phyloP scores from a whole-genome alignment of 1,140 invertebrate genomes.

The Pentalonia nigronervosa region DNA sequence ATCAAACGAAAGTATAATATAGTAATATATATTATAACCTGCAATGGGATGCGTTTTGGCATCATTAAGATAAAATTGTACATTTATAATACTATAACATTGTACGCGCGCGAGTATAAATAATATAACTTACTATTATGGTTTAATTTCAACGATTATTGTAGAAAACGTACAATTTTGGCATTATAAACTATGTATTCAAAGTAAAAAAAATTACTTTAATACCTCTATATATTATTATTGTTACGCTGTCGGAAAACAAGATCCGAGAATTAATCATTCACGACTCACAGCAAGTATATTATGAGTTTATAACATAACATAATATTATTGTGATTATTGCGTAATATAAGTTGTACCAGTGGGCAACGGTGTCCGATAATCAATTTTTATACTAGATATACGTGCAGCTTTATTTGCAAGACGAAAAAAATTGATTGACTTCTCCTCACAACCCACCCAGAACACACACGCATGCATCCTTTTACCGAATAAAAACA shows the following conservation, averaged over 20 bases:
- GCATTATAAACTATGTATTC: not conserved
- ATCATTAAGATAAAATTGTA: not conserved
- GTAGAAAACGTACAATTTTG: not conserved
- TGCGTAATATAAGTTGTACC: not conserved
- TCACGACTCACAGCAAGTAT: not conserved
- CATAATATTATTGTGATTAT: not conserved
- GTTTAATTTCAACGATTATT: constrained; percentile 18
- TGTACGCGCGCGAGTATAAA: not conserved
- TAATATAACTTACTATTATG: not conserved
- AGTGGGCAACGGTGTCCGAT: not conserved
- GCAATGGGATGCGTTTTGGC: not conserved
- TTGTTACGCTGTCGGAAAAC: not conserved
- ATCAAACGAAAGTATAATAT: not conserved
- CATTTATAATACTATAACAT: not conserved
- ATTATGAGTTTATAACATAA: not conserved
- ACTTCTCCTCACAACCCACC: not conserved
- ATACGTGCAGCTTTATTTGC: not conserved
- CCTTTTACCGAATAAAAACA: too few relatives aligned
- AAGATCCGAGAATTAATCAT: not conserved
- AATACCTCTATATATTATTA: not conserved
- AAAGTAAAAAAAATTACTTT: not conserved
- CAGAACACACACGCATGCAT: not conserved
- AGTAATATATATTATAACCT: not conserved
- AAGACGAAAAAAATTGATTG: not conserved
- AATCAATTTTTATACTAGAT: not conserved